A percentile compares a stretch with the other conserved stretches of the same genome.
phyloP scores from a whole-genome alignment of 53 echinoderm and acorn worm species.

The Luidia sarsii region DNA sequence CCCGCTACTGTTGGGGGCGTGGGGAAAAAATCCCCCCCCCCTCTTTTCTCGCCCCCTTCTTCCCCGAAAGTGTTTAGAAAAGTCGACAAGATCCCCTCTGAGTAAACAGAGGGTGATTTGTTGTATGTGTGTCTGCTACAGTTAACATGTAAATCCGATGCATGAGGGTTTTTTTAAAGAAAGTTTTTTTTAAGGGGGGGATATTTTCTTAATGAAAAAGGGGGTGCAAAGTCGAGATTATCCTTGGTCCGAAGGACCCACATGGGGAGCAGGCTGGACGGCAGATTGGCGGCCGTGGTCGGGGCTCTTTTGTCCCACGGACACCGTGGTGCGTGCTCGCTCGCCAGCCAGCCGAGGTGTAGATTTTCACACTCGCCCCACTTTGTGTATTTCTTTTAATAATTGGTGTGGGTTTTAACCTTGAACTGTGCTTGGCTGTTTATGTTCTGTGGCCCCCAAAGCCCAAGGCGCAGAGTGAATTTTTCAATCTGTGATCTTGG shows the following conservation, averaged over 20 bases:
- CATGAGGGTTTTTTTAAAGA: not conserved
- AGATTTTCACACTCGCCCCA: slow-evolving; percentile 30
- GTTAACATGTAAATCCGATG: not conserved
- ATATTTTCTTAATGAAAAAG: no score
- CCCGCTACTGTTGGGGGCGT: no score
- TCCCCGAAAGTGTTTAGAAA: no score
- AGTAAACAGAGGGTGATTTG: no score
- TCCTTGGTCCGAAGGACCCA: slow-evolving; percentile 2
- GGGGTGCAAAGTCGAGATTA: slow-evolving; percentile 17
- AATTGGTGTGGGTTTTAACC: not conserved
- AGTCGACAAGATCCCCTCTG: no score
- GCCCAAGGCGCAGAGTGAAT: no score
- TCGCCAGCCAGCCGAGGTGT: not conserved
- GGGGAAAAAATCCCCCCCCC: no score
- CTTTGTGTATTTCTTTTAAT: slow-evolving; percentile 8
- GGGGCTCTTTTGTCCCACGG: slow-evolving; percentile 23
- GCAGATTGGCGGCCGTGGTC: not conserved
- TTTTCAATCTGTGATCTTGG: no score
- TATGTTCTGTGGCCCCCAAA: not conserved
- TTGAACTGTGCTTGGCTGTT: slow-evolving; percentile 41
- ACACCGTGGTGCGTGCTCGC: not conserved
- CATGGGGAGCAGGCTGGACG: not conserved
- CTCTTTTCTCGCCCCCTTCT: no score
- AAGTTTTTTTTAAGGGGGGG: not conserved
- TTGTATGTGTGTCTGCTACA: no score